Conservation (phyloP, 2,888 invertebrate genomes). For the Eledone cirrhosa region DNA sequence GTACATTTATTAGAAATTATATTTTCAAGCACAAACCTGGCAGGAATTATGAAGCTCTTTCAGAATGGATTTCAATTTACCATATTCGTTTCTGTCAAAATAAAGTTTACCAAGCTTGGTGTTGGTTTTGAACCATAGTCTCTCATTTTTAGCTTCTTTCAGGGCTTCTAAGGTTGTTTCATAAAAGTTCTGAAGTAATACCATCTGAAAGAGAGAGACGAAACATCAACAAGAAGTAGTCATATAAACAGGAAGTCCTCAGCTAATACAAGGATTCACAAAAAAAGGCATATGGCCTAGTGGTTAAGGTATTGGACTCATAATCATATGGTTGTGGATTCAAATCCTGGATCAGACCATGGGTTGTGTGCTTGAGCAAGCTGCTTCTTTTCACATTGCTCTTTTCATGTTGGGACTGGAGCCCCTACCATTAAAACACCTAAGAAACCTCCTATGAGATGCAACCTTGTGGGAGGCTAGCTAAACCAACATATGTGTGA, state of each 20-base stretch:
- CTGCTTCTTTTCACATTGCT: too few relatives aligned
- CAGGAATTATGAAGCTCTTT: constrained; percentile 97
- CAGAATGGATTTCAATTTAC: constrained; percentile 92
- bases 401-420: too few relatives aligned
- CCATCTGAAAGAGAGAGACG: constrained; percentile 77
- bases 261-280: not conserved
- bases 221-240: not conserved
- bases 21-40: constrained; percentile 73
- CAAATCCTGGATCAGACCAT: too few relatives aligned
- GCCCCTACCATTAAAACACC: too few relatives aligned
- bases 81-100: constrained; percentile 94
- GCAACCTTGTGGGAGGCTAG: too few relatives aligned
- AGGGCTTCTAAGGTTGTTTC: constrained; percentile 76
- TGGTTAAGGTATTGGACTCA: not conserved
- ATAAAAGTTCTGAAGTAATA: constrained; percentile 96
- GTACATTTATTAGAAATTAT: too few relatives aligned
- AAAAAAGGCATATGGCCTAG: not conserved
- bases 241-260: too few relatives aligned
- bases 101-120: constrained; percentile 98
- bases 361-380: too few relatives aligned
- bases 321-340: too few relatives aligned
- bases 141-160: constrained; percentile 98
- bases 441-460: too few relatives aligned
- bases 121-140: constrained; percentile 99
- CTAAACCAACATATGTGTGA: too few relatives aligned